Evolutionary conservation across 2,113 vertebrate species (phyloP).

Genomic region (Cisticola juncidis): DNA sequence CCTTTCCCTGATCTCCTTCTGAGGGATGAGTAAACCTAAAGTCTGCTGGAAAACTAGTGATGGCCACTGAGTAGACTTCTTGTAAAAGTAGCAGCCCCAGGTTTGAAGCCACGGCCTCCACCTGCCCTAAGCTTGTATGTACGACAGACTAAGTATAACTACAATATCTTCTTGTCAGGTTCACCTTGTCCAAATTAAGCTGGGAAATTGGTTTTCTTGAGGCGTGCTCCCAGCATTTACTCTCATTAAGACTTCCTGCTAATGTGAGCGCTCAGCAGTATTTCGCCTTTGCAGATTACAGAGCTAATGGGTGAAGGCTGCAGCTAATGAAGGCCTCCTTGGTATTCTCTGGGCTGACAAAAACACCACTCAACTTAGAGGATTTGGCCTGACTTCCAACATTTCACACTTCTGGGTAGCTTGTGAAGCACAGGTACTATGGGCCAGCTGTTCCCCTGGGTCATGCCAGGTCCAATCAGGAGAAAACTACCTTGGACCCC

Average conservation of each 20-base stretch:
- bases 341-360: background rate
- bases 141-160: background rate
- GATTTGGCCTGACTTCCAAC: background rate
- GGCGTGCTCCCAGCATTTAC: background rate
- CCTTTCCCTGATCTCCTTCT: background rate
- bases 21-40: background rate
- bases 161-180: background rate
- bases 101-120: background rate
- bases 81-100: background rate
- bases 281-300: constrained; percentile 9
- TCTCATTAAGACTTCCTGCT: constrained; percentile 39
- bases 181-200: constrained; percentile 27
- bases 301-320: background rate
- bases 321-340: background rate
- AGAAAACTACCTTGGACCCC: fast-evolving
- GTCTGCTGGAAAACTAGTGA: background rate
- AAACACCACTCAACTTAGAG: background rate
- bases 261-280: constrained; percentile 18
- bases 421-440: background rate
- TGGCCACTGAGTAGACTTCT: background rate
- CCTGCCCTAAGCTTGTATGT: background rate
- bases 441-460: background rate
- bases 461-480: fast-evolving
- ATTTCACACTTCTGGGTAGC: background rate
- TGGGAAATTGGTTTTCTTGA: constrained; percentile 29